Evolutionary conservation across 2,888 invertebrate species (phyloP), one percentile per base, ranked within the genome.

Genomic region (Latrodectus elegans): DNA sequence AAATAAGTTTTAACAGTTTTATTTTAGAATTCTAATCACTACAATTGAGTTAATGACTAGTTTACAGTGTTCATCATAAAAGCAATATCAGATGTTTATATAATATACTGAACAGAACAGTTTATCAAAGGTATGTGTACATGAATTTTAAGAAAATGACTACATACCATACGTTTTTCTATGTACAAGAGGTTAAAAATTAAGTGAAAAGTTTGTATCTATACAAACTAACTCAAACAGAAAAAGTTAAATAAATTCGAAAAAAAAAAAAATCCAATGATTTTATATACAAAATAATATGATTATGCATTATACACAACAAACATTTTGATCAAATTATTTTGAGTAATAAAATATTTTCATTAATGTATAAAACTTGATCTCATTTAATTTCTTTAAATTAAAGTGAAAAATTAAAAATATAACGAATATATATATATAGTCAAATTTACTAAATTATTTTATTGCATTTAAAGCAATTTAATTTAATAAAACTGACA

Each of bases 41-140:
- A 81, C 81, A 81, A 60, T 74, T 81, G 86, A 81, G 76, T 81
- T 73, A 81, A 86, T 86, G 86, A 86, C 86, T 86, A 86, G 86
- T 86, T 52, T 86, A 86, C 86, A 86, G 76, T 86, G 86, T 76
- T 81, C 71, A 75, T 81, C 65, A 70, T 22, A 81, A 81, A 75
- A 75, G 15, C 77, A 67, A 52, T 49, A 38, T 49, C 68, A 55
- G 8, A 26, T 8, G 49, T 67, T 52, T 85, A 78, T 60, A 78
- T 73, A 85, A 53, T 49, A 74, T 11, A 55, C 51, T 11, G 72
- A 77, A 71, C 17, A 49, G 14, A 49, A 84, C 64, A 68, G 49
- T 17, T 11, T 10, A 79, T 22, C 17, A 65, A 79, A 85, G 55
- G 68, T 53, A n/a, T 60, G 60, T 38, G 38, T 38, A 38, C 11